Conservation (phyloP, 2,888 invertebrate genomes). For the Spisula subtruncata region DNA sequence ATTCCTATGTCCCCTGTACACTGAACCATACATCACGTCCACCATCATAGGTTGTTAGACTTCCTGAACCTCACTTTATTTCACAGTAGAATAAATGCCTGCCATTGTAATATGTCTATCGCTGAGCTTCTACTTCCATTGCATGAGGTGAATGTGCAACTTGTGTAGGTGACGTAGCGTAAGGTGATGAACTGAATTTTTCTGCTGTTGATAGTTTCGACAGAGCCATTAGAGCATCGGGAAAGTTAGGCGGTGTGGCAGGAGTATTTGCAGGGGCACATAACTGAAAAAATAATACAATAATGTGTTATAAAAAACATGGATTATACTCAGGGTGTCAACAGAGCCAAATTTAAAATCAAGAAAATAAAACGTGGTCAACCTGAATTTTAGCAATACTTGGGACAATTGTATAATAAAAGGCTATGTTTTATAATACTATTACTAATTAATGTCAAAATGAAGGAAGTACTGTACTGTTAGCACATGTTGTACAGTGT, state of each 20-base stretch:
- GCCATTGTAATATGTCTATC: constrained; percentile 69
- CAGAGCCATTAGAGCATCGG: constrained; percentile 95
- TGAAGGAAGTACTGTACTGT: too few species aligned
- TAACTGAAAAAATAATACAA: constrained; percentile 89
- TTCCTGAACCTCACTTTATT: constrained; percentile 32
- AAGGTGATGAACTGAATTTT: constrained; percentile 83
- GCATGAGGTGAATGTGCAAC: constrained; percentile 84
- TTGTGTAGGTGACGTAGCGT: constrained; percentile 83
- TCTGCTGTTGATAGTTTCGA: constrained; percentile 94
- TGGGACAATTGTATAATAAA: too few species aligned
- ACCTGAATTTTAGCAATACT: too few species aligned
- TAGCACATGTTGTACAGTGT: too few species aligned
- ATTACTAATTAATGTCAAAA: too few species aligned
- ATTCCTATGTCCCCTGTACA: neutral
- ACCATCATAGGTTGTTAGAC: constrained; percentile 3
- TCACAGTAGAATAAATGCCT: constrained; percentile 61
- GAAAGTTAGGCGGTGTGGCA: constrained; percentile 97
- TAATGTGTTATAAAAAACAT: neutral
- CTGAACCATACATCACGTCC: neutral
- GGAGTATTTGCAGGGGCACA: constrained; percentile 98
- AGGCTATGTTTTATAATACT: too few species aligned
- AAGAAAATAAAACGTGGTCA: too few species aligned
- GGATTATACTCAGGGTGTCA: too few species aligned
- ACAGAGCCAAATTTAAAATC: too few species aligned
- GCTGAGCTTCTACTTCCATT: constrained; percentile 83